Evolutionary conservation across 1,140 invertebrate species (phyloP), one percentile per base, ranked within the genome.

Genomic region (Papilio aristodemus): DNA sequence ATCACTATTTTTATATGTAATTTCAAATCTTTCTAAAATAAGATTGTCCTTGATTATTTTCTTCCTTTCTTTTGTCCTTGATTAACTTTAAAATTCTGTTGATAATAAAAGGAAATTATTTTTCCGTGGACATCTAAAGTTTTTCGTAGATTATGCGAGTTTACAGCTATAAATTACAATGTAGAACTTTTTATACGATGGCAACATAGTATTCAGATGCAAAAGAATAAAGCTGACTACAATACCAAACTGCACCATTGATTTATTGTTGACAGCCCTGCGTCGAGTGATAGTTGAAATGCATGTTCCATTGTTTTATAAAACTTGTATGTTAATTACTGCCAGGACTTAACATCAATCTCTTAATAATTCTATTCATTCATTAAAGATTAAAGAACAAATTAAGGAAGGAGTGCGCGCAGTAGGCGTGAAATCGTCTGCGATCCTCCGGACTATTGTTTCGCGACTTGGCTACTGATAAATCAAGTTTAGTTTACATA

Each of bases 371-470:
- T 36, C 32, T n/a, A 36, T 59, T 59, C 36, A 59, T 32, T 17
- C 25, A 36, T 59, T 59, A 36, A 32, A 59, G n/a, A 36, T 59
- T 59, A 36, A 32, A 59, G n/a, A 36, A 11, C 46, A 59, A 59
- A 32, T 27, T 59, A 36, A 59, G 57, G 25, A 36, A 27, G 32
- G 25, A 36, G 13, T 10, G 27, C n/a, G 57, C 32, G 25, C 57
- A 59, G 57, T 36, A 11, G 5, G 25, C 57, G 27, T 59, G 27
- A 59, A 59, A 59, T 59, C 36, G 57, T 59, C 25, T 36, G 57
- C 57, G 32, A 59, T 59, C 57, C 57, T 36, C 5, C 57, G 6
- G n/a, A 36, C 57, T 59, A 17, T 59, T 59, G 25, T 36, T 36
- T 32, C 14, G 57, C n/a, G 13, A 59, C 32, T 36, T 36, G 27